Percentiles rank a stretch among this genome's conserved stretches.
These are phyloP conservation scores for Apis mellifera DNA, from an alignment of 1,140 invertebrate species.

Conservation along the genomic window Amel_HAv3.1 CM009944.2:7789001-7789500, in stretches of 20 bases:
- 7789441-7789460: neutral
- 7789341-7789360: constrained; percentile 55
- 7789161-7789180: neutral
- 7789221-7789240: neutral
- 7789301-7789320: constrained; percentile 60
- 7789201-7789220: neutral
- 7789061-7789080: no score
- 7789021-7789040: neutral
- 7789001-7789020: no score
- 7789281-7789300: constrained; percentile 28
- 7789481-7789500: neutral
- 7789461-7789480: neutral
- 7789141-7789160: neutral
- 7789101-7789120: neutral
- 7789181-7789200: neutral
- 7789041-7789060: neutral
- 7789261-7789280: neutral
- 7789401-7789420: constrained; percentile 53
- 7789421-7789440: constrained; percentile 18
- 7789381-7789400: constrained; percentile 43
- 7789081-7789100: neutral
- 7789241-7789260: neutral
- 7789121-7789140: neutral
- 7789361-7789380: constrained; percentile 28
- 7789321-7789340: constrained; percentile 65